Percentiles rank a stretch among this genome's conserved stretches.
Evolutionary conservation across 2,797 vertebrate genomes (phyloP).

Genomic region (Iguana delicatissima): DNA sequence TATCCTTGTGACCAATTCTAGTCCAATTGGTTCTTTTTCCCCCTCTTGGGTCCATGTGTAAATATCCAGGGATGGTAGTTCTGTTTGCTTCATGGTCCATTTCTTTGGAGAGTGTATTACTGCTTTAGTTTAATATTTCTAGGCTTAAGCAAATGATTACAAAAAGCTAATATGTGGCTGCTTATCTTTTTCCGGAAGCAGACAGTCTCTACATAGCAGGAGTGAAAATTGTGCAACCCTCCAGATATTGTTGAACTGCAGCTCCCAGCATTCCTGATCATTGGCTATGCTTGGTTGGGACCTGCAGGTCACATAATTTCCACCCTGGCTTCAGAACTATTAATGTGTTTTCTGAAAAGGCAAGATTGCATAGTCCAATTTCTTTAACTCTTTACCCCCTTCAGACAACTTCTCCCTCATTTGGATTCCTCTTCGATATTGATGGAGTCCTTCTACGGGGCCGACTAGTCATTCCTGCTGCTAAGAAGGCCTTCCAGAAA

Average conservation of each 20-base stretch:
- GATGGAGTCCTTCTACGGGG: slow-evolving; percentile 95
- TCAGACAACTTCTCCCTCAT: slow-evolving; percentile 76
- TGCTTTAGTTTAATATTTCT: not conserved
- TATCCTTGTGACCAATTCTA: no score
- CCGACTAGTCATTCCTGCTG: slow-evolving; percentile 87
- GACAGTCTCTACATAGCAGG: no score
- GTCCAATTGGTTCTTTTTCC: no score
- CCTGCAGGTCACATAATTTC: no score
- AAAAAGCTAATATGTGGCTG: not conserved
- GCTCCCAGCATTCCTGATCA: no score
- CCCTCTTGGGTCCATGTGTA: no score
- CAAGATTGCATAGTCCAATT: not conserved
- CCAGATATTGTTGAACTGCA: no score
- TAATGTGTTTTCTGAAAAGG: not conserved
- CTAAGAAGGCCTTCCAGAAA: slow-evolving; percentile 88
- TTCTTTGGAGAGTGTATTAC: no score
- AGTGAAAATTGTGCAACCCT: no score
- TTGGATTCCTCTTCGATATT: slow-evolving; percentile 95
- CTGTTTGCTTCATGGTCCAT: no score
- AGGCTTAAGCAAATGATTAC: not conserved
- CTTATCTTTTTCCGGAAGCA: not conserved
- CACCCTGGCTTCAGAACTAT: not conserved
- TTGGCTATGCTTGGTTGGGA: no score
- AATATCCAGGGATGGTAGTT: no score
- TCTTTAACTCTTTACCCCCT: slow-evolving; percentile 38